A percentile compares a stretch with the other conserved stretches of the same genome.
Evolutionary conservation across 1,140 invertebrate species (phyloP).

Genomic region (Tetragnatha versicolor): DNA sequence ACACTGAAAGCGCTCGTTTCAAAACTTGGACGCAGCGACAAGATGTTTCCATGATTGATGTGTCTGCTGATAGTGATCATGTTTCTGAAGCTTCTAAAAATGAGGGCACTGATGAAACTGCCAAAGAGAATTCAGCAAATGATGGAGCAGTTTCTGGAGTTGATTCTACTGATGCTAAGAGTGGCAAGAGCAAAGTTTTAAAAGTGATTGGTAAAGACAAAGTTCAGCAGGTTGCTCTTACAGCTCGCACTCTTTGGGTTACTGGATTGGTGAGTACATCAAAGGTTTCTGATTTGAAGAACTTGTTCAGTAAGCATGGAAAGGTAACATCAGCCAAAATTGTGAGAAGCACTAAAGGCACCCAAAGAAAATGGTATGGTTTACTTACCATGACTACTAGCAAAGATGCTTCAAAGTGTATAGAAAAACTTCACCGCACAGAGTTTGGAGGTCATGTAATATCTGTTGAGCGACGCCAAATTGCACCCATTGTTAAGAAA

Average conservation of each 20-base stretch:
- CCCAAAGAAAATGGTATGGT: constrained; percentile 90
- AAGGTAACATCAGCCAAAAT: constrained; percentile 95
- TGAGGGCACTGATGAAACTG: background rate
- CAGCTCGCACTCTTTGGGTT: constrained; percentile 83
- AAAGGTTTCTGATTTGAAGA: constrained; percentile 89
- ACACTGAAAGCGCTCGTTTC: constrained; percentile 37
- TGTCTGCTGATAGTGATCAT: background rate
- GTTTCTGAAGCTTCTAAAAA: background rate
- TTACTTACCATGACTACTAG: constrained; percentile 91
- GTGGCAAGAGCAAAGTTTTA: constrained; percentile 3
- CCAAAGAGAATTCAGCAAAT: background rate
- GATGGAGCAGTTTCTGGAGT: background rate
- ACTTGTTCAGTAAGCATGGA: constrained; percentile 88
- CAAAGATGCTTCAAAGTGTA: constrained; percentile 88
- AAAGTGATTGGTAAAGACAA: constrained; percentile 47
- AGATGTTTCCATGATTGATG: background rate
- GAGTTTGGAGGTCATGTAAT: constrained; percentile 93
- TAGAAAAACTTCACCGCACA: constrained; percentile 85
- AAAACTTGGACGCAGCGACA: constrained; percentile 10
- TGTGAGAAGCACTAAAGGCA: constrained; percentile 89
- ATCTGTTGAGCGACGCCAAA: constrained; percentile 78
- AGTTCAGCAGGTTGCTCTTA: constrained; percentile 1
- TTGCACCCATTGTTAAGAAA: constrained; percentile 19
- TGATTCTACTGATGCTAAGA: background rate
- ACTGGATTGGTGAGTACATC: constrained; percentile 88